These are phyloP conservation scores for Rhabdomys dilectus DNA, from an alignment of 2,113 vertebrate species.

Conservation along the genomic window DNA sequence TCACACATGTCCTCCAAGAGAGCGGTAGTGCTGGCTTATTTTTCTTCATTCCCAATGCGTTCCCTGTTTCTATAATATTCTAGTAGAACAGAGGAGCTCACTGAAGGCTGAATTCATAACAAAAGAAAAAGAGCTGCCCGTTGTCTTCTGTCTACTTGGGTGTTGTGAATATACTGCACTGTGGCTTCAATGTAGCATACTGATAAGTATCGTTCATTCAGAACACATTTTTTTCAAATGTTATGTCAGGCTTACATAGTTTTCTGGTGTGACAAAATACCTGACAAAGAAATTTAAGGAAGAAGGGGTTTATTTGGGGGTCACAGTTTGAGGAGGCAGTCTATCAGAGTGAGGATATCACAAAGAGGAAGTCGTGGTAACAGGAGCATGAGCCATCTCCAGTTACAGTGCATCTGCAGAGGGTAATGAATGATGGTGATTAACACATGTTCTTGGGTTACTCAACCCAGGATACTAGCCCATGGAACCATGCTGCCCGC, in stretches of 20 bases:
- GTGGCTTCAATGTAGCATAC: background rate
- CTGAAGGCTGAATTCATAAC: background rate
- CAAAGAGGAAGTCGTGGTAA: background rate
- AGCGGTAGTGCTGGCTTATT: background rate
- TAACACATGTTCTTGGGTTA: background rate
- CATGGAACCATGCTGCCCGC: background rate
- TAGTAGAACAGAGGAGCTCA: background rate
- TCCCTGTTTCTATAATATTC: background rate
- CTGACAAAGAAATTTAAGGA: background rate
- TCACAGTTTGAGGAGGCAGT: background rate
- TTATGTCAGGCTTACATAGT: background rate
- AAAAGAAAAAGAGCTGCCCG: background rate
- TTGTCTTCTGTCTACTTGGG: background rate
- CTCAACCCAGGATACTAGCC: background rate
- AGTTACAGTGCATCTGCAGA: background rate
- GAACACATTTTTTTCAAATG: background rate
- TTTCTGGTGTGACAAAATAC: background rate
- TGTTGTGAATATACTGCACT: background rate
- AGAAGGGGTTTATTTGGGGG: background rate
- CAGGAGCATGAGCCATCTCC: background rate
- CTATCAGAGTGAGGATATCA: background rate
- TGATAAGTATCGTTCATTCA: background rate
- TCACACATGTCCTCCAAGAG: background rate
- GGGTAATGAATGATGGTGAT: no score
- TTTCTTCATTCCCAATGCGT: background rate